Conservation (phyloP, 2,797 vertebrate species). For the Notoglanidium macrostoma region DNA sequence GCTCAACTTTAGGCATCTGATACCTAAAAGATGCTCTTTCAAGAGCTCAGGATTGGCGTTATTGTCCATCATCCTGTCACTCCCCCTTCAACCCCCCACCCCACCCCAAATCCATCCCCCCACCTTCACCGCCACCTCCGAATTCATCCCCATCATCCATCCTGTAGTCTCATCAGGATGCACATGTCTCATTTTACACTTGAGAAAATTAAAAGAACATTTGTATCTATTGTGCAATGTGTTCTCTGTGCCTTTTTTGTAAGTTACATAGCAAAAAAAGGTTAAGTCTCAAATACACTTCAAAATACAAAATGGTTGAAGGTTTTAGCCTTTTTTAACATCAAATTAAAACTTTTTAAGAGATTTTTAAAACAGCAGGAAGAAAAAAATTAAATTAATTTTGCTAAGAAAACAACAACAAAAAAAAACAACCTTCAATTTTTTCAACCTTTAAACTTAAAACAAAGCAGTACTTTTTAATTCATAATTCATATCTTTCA, state of each 20-base stretch:
- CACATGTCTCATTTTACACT: background rate
- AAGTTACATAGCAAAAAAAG: background rate
- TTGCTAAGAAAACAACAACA: too few relatives aligned
- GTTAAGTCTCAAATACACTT: background rate
- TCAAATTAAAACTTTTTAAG: too few relatives aligned
- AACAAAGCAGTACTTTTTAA: too few relatives aligned
- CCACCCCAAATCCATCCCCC: background rate
- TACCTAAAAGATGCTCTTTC: conserved; percentile 87
- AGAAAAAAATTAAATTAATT: too few relatives aligned
- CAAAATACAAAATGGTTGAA: background rate
- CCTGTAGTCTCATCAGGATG: conserved; percentile 1
- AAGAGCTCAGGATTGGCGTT: conserved; percentile 78
- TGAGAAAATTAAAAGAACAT: background rate
- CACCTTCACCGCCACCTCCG: background rate
- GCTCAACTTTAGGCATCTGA: conserved; percentile 82
- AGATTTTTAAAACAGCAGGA: too few relatives aligned
- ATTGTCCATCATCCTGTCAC: conserved; percentile 81
- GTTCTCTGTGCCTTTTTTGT: background rate
- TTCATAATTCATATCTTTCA: too few relatives aligned
- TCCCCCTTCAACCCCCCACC: conserved; percentile 19
- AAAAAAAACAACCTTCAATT: too few relatives aligned
- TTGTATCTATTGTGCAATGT: background rate
- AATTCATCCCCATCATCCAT: background rate
- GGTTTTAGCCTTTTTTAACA: background rate
- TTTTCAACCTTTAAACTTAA: too few relatives aligned